Evolutionary conservation across 2,797 vertebrate genomes (phyloP).

Genomic region (Betta splendens): DNA sequence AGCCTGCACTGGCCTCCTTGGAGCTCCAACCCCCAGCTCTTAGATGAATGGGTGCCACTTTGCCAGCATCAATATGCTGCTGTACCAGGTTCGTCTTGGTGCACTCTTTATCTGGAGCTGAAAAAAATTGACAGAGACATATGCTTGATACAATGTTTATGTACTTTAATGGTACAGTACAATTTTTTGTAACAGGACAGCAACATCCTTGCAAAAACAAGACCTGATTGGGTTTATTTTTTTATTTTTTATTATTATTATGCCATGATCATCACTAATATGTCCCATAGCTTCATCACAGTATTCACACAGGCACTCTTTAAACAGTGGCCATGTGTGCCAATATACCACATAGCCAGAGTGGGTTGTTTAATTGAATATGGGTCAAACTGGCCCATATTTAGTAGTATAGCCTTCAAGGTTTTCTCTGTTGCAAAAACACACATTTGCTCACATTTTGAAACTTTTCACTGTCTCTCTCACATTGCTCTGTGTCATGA

Average conservation of each 20-base stretch:
- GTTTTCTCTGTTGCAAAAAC: constrained; percentile 22
- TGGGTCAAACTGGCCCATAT: constrained; percentile 46
- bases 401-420: constrained; percentile 34
- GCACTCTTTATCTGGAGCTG: too few species aligned
- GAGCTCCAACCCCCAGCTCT: too few species aligned
- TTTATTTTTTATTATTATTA: too few species aligned
- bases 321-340: constrained; percentile 23
- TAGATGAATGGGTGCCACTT: too few species aligned
- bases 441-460: constrained; percentile 45
- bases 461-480: constrained; percentile 38
- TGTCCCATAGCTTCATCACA: constrained; percentile 45
- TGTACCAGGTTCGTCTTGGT: too few species aligned
- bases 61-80: too few species aligned
- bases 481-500: constrained; percentile 35
- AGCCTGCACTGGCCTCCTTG: too few species aligned
- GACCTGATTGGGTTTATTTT: constrained; percentile 24
- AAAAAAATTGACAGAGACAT: too few species aligned
- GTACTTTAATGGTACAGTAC: too few species aligned
- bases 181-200: too few species aligned
- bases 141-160: too few species aligned
- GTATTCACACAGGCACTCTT: constrained; percentile 33
- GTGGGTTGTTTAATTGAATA: constrained; percentile 51
- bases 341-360: constrained; percentile 28
- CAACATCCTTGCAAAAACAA: constrained; percentile 21
- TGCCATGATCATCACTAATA: constrained; percentile 12